A percentile compares a stretch with the other conserved stretches of the same genome.
Conservation (phyloP, 2,113 vertebrate species). For the Bostrychus sinensis region DNA sequence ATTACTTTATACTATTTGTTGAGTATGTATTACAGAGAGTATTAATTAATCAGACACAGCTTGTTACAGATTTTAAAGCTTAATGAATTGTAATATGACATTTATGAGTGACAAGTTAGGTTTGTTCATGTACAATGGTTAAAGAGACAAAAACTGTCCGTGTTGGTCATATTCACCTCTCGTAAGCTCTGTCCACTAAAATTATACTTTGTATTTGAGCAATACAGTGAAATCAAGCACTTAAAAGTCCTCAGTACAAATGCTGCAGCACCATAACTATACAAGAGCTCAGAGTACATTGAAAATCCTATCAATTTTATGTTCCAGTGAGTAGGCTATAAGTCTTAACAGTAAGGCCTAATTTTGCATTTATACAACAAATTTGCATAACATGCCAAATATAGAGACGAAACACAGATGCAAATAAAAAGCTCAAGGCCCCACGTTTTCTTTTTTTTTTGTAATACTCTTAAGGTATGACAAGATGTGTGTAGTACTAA, state of each 20-base stretch:
- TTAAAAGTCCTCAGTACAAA: not conserved
- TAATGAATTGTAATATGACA: not conserved
- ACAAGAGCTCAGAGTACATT: not conserved
- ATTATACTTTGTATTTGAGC: too few relatives aligned
- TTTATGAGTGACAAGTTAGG: not conserved
- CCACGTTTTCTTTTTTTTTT: constrained; percentile 14
- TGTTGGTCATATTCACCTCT: not conserved
- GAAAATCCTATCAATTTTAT: not conserved
- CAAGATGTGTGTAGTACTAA: constrained; percentile 49
- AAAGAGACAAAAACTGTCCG: not conserved
- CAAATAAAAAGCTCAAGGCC: constrained; percentile 31
- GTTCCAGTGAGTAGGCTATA: not conserved
- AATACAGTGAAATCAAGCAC: not conserved
- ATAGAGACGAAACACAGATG: constrained; percentile 41
- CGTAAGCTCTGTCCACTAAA: not conserved
- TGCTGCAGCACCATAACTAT: not conserved
- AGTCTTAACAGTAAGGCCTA: constrained; percentile 9
- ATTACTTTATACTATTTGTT: not conserved
- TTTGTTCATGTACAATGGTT: not conserved
- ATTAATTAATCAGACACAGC: not conserved
- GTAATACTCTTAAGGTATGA: constrained; percentile 30
- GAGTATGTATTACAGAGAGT: not conserved
- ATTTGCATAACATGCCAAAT: constrained; percentile 53
- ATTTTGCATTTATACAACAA: not conserved
- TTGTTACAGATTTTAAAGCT: constrained; percentile 2